Evolutionary conservation across 1,140 invertebrate genomes (phyloP).

Genomic region (Colletes latitarsis): DNA sequence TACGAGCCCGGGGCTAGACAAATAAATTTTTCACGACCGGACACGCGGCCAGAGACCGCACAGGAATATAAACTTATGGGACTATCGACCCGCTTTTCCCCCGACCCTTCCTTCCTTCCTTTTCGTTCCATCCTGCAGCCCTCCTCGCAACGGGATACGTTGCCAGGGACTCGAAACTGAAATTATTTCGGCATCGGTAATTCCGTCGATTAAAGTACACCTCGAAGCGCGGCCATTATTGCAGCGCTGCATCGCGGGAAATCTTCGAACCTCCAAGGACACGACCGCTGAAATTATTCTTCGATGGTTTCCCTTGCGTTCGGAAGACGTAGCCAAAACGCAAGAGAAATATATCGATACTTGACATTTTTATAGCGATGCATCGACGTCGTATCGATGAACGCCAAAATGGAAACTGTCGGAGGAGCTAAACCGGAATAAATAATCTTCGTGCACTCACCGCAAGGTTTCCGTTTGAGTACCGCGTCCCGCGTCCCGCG

Average conservation of each 20-base stretch:
- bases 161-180: not conserved
- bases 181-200: conserved; percentile 7
- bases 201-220: not conserved
- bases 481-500: conserved; percentile 12
- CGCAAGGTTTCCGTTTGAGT: conserved; percentile 10
- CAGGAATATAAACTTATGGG: conserved; percentile 52
- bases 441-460: conserved; percentile 8
- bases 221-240: not conserved
- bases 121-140: not conserved
- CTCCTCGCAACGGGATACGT: conserved; percentile 7
- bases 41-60: conserved; percentile 20
- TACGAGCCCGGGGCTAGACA: conserved; percentile 47
- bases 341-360: not conserved
- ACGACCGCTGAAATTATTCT: not conserved
- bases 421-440: not conserved
- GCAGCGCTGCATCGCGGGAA: too few species aligned
- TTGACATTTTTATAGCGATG: not conserved
- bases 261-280: too few species aligned
- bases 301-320: too few species aligned
- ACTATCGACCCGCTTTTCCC: conserved; percentile 52
- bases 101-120: conserved; percentile 23
- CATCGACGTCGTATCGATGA: too few species aligned
- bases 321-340: too few species aligned
- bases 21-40: conserved; percentile 50
- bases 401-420: not conserved